phyloP scores from a whole-genome alignment of 1,140 invertebrate genomes.

The Prorops nasuta region DNA sequence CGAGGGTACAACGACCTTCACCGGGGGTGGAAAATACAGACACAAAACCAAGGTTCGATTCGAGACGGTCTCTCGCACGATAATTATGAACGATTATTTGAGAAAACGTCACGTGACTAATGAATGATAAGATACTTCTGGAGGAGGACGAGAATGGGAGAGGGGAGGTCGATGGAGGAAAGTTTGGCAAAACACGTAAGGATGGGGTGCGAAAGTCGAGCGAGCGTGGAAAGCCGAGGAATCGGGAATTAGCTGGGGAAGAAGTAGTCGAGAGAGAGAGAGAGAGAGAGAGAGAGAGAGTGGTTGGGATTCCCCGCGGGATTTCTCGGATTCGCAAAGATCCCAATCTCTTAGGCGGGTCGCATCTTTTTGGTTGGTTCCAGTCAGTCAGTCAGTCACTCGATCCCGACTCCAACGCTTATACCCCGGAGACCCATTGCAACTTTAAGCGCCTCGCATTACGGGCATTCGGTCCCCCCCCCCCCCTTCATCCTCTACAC shows the following conservation, averaged over 20 bases:
- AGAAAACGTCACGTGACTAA: too few species aligned
- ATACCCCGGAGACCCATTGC: constrained; percentile 42
- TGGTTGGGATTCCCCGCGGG: constrained; percentile 1
- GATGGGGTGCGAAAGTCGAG: too few species aligned
- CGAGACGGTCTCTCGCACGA: too few species aligned
- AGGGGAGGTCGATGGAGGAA: too few species aligned
- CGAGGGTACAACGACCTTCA: too few species aligned
- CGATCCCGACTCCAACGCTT: constrained; percentile 24
- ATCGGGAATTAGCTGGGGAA: neutral
- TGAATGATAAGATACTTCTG: too few species aligned
- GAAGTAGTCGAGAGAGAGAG: neutral
- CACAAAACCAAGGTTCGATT: too few species aligned
- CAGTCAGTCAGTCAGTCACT: constrained; percentile 33
- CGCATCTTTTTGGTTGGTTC: constrained; percentile 34
- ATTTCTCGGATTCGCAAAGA: constrained; percentile 2
- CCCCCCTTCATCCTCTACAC: constrained; percentile 8
- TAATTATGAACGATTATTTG: too few species aligned
- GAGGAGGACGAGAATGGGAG: too few species aligned
- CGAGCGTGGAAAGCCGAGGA: too few species aligned
- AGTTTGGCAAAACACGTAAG: too few species aligned
- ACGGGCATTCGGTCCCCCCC: constrained; percentile 40
- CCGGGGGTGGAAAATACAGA: too few species aligned
- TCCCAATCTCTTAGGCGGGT: constrained; percentile 38
- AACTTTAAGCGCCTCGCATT: constrained; percentile 46
- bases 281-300: neutral